These are phyloP conservation scores for Catostomus latipinnis DNA, from an alignment of 2,797 vertebrate species.

Conservation along the genomic window DNA sequence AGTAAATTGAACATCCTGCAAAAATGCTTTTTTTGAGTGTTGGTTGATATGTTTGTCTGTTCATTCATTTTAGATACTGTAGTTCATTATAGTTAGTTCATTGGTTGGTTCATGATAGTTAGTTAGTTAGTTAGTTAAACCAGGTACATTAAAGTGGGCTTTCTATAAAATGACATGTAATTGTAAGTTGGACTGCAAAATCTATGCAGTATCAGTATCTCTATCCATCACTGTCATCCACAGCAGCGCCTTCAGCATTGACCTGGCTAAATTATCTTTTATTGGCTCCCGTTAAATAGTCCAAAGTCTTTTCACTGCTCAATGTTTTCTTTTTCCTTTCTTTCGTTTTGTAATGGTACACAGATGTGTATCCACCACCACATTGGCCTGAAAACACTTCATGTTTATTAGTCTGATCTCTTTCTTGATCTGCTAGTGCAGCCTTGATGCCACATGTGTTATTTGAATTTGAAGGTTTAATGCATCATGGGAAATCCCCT, in stretches of 20 bases:
- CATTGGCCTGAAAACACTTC: conserved; percentile 37
- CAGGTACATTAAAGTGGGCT: not conserved
- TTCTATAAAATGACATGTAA: conserved; percentile 2
- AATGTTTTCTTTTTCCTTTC: conserved; percentile 2
- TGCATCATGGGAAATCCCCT: conserved; percentile 27
- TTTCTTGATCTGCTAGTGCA: conserved; percentile 27
- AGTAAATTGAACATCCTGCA: too few relatives aligned
- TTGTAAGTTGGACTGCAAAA: not conserved
- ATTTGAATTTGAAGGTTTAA: conserved; percentile 50
- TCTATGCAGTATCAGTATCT: conserved; percentile 10
- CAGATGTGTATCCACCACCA: conserved; percentile 47
- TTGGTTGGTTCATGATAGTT: too few relatives aligned
- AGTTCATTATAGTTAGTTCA: too few relatives aligned
- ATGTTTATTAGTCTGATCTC: conserved; percentile 32
- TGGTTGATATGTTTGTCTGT: too few relatives aligned
- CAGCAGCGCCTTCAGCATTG: conserved; percentile 3
- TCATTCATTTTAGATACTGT: too few relatives aligned
- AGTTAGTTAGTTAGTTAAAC: not conserved
- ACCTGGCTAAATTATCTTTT: conserved; percentile 16
- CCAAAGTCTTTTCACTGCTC: conserved; percentile 25
- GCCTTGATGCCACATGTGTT: conserved; percentile 54
- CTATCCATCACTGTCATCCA: conserved; percentile 13
- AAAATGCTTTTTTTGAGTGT: too few relatives aligned
- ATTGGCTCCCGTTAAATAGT: conserved; percentile 9
- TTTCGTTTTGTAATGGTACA: conserved; percentile 29